These are phyloP conservation scores for Listronotus oregonensis DNA, from an alignment of 1,140 invertebrate species.

Conservation along the genomic window DNA sequence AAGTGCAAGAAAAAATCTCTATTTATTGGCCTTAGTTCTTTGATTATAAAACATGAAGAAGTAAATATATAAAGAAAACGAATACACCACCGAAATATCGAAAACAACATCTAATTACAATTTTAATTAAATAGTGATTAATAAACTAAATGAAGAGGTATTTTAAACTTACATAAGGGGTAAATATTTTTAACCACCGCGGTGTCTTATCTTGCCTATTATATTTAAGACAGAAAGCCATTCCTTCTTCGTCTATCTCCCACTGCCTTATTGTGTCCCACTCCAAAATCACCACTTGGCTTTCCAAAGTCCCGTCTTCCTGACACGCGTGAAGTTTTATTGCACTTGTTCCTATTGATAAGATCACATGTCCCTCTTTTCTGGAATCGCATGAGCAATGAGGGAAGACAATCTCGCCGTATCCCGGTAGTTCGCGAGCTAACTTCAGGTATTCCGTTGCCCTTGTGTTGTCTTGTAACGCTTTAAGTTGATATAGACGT, in stretches of 20 bases:
- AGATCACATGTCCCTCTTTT: constrained; percentile 89
- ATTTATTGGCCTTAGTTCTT: too few relatives aligned
- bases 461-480: constrained; percentile 86
- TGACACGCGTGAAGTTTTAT: constrained; percentile 88
- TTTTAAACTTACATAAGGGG: constrained; percentile 81
- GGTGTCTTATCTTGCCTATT: constrained; percentile 79
- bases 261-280: constrained; percentile 83
- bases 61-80: too few relatives aligned
- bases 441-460: constrained; percentile 88
- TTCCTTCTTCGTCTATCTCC: constrained; percentile 89
- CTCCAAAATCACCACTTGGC: constrained; percentile 79
- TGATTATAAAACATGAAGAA: too few relatives aligned
- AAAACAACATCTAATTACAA: too few relatives aligned
- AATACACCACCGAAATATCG: too few relatives aligned
- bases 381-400: constrained; percentile 93
- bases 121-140: too few relatives aligned
- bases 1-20: too few relatives aligned
- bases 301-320: constrained; percentile 84
- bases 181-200: constrained; percentile 86
- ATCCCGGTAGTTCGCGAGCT: constrained; percentile 84
- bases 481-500: constrained; percentile 92
- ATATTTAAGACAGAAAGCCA: constrained; percentile 89
- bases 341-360: constrained; percentile 66
- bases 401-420: constrained; percentile 91
- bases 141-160: too few relatives aligned